Base-by-base conservation (phyloP, 2,888 invertebrate genomes). In the Pseudanteris insignis region DNA sequence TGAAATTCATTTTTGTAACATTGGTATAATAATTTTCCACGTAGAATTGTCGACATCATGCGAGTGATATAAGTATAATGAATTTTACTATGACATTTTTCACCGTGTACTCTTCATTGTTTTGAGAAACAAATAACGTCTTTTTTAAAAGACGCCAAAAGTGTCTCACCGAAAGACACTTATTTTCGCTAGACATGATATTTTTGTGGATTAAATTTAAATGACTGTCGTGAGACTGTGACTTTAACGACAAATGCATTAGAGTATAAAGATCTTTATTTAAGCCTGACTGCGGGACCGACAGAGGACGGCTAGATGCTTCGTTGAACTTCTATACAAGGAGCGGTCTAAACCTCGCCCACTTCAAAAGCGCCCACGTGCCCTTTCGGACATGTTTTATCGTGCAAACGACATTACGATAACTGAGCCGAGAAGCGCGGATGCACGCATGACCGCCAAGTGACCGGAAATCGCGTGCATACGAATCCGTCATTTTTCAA, bases 361-460 rank as follows among this genome's bases (percentile, higher is more conserved):
- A 58, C 58, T 44, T 44, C 25, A 48, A 41, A 57, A 29, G 30
- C 58, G 58, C 58, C 58, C 44, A 58, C 58, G 37, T 58, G 41
- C 38, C 50, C 50, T 50, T 30, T 44, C 32, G 43, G 43, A 26
- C 15, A 38, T 58, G 40, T 58, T 43, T 50, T 40, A 48, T 24
- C 38, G 33, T 14, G 47, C 14, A 55, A 47, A 47, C 36, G 41
- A 55, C 50, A 50, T 44, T 40, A 29, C 44, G 43, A 57, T 57
- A 43, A 37, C 37, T 4, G 26, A 48, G 40, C 9, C 43, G 58
- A 47, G 28, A 44, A 29, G 44, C 32, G 36, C 58, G 58, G 58
- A 58, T 58, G 58, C 44, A 58, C 50, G 58, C 58, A 50, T 58
- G 58, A 50, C 58, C 58, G 44, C 58, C 33, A 58, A 58, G 41